phyloP scores from a whole-genome alignment of 1,140 invertebrate species.

The Diachasmimorpha longicaudata region DNA sequence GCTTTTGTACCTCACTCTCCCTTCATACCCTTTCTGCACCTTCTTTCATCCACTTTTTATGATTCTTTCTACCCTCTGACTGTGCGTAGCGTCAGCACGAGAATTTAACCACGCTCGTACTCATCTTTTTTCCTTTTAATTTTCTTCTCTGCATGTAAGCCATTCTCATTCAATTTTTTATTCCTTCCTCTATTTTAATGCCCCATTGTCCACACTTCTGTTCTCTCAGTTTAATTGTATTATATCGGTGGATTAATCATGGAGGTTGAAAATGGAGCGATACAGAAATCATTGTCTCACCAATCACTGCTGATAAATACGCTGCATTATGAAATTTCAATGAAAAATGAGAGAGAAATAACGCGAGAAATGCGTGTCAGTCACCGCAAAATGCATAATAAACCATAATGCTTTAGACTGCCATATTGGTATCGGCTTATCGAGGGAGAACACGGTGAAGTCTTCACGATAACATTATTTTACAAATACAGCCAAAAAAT shows the following conservation, averaged over 20 bases:
- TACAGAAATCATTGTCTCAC: neutral
- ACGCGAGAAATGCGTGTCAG: neutral
- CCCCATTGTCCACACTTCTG: conserved; percentile 12
- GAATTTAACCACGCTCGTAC: conserved; percentile 10
- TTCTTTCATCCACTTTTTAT: conserved; percentile 13
- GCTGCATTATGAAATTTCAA: neutral
- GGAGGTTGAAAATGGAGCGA: neutral
- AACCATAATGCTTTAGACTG: neutral
- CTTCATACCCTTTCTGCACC: neutral
- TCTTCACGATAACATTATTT: no score
- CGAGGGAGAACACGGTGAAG: no score
- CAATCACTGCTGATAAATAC: neutral
- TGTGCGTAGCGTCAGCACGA: conserved; percentile 9
- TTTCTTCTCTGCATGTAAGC: conserved; percentile 5
- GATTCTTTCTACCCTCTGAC: neutral
- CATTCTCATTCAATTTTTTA: neutral
- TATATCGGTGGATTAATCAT: neutral
- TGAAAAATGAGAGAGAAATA: neutral
- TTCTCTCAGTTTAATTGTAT: neutral
- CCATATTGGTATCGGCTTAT: neutral
- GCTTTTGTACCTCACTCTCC: neutral
- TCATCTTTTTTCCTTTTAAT: conserved; percentile 12
- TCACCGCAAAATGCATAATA: neutral
- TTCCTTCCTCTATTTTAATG: neutral
- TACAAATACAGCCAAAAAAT: no score